Evolutionary conservation across 2,888 invertebrate species (phyloP), one percentile per base, ranked within the genome.

Genomic region (Spisula subtruncata): DNA sequence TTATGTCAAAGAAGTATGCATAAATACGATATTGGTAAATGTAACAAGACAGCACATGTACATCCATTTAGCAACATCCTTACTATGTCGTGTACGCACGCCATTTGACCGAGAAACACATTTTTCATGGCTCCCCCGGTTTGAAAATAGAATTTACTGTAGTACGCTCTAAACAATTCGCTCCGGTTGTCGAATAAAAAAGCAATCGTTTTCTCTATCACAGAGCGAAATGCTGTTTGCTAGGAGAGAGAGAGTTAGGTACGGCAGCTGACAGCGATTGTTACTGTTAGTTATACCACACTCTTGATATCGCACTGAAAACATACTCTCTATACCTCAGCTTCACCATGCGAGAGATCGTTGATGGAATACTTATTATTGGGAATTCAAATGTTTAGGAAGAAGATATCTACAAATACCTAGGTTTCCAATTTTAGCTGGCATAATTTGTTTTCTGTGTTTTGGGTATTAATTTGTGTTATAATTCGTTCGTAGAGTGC

Each of bases 391-490:
- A 75, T 75, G 18, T 75, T 75, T 20, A 35, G 35, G 75, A 75
- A 60, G 60, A 60, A 35, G 60, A 35, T 75, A 35, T 75, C 32
- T 75, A 75, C 25, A 25, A 75, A 75, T 35, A 75, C 75, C 35
- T 35, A 75, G 75, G 75, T 75, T 41, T 75, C 75, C 75, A 75
- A 75, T 75, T 35, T 35, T 75, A 75, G 29, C 35, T 12, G 32
- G 35, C 32, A 35, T 35, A 2, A 35, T 32, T 35, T 75, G 75
- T 32, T 35, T 75, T 35, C 75, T 35, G 75, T 75, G 75, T 75
- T 75, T 75, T 75, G 35, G 35, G 32, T 75, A 75, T 75, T 75
- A 75, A 75, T 75, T 75, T 75, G 75, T 75, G 75, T 35, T 75
- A 32, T 75, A 75, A 75, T 75, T 32, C 32, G 12, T 32, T 16